These are phyloP conservation scores for Helicoverpa armigera DNA, from an alignment of 1,140 invertebrate genomes.

Conservation along the genomic window DNA sequence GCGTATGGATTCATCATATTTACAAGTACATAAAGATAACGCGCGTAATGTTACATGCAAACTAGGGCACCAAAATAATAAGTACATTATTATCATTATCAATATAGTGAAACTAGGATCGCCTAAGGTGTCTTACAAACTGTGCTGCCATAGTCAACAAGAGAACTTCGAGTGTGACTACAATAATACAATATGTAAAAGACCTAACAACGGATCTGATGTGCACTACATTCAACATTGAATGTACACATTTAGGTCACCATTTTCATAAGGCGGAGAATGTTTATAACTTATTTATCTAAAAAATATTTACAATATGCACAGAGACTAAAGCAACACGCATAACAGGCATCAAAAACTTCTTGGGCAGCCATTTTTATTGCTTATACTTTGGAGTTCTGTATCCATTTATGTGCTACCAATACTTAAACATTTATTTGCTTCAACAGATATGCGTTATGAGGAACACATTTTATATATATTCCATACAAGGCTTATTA, in stretches of 20 bases:
- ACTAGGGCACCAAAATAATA: constrained; percentile 80
- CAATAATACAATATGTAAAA: constrained; percentile 43
- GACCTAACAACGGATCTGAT: constrained; percentile 25
- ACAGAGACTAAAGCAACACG: constrained; percentile 78
- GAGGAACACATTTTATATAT: constrained; percentile 58
- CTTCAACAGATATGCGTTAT: constrained; percentile 74
- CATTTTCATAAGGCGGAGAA: constrained; percentile 81
- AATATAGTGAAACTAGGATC: constrained; percentile 50
- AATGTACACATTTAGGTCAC: constrained; percentile 59
- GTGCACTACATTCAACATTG: constrained; percentile 43
- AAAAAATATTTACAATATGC: constrained; percentile 83
- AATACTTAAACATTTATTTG: constrained; percentile 68
- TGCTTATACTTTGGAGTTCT: constrained; percentile 67
- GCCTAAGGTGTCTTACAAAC: constrained; percentile 45
- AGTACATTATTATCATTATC: constrained; percentile 72
- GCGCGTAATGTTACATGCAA: constrained; percentile 79
- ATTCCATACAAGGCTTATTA: constrained; percentile 55
- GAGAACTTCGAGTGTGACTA: background rate
- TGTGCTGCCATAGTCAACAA: background rate
- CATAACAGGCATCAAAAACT: constrained; percentile 66
- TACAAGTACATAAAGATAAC: constrained; percentile 79
- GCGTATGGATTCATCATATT: constrained; percentile 85
- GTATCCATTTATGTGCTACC: constrained; percentile 53
- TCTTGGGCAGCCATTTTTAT: constrained; percentile 66
- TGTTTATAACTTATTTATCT: constrained; percentile 71